These are phyloP conservation scores for Anguilla megastoma DNA, from an alignment of 2,797 vertebrate genomes.

Conservation along the genomic window DNA sequence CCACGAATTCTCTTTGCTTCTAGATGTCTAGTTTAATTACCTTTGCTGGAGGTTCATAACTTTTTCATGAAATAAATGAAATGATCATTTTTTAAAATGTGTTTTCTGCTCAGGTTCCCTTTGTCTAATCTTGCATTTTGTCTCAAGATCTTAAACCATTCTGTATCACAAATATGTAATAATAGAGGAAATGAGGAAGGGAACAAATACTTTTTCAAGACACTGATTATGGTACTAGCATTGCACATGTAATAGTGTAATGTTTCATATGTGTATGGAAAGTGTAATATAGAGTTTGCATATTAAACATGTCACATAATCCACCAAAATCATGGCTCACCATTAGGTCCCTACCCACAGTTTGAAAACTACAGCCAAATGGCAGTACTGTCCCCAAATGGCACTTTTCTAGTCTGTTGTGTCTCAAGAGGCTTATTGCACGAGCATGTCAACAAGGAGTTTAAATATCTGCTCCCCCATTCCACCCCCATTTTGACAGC, in stretches of 20 bases:
- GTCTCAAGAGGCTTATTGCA: neutral
- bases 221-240: neutral
- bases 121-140: too few relatives aligned
- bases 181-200: too few relatives aligned
- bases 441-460: neutral
- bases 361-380: neutral
- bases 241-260: too few relatives aligned
- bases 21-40: neutral
- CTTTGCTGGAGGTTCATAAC: neutral
- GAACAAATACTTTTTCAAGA: neutral
- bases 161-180: too few relatives aligned
- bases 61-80: too few relatives aligned
- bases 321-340: neutral
- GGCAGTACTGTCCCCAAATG: neutral
- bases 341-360: neutral
- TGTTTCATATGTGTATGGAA: neutral
- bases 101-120: too few relatives aligned
- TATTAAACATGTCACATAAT: neutral
- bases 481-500: neutral
- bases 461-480: neutral
- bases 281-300: neutral
- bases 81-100: too few relatives aligned
- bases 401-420: neutral
- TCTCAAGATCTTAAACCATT: too few relatives aligned
- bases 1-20: slow-evolving; percentile 18